Conservation (phyloP, 1,140 invertebrate genomes). For the Drosophila gunungcola region DNA sequence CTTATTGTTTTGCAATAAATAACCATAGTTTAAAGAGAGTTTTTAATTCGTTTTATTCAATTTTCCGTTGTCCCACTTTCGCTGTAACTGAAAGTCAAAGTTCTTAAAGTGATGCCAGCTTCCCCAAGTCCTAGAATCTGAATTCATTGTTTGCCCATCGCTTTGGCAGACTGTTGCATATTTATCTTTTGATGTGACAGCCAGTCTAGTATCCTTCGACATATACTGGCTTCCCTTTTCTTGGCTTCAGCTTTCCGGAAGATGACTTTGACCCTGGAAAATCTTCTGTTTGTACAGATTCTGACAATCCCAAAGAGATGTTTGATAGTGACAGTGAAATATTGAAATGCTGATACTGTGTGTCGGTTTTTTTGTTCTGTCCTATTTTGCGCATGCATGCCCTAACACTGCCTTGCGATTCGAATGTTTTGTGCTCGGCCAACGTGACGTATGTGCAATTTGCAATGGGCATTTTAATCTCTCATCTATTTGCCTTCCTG, state of each 20-base stretch:
- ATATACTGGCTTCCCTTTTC: conserved; percentile 16
- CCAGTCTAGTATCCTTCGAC: conserved; percentile 22
- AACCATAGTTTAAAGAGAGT: background rate
- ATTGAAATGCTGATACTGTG: conserved; percentile 29
- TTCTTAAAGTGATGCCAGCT: background rate
- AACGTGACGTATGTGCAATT: conserved; percentile 61
- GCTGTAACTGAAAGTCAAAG: background rate
- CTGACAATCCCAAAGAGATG: conserved; percentile 18
- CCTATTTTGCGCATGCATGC: conserved; percentile 63
- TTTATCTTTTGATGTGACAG: conserved; percentile 30
- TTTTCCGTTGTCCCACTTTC: background rate
- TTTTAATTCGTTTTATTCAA: background rate
- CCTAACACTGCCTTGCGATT: conserved; percentile 3
- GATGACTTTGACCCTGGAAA: conserved; percentile 39
- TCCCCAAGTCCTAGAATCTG: background rate
- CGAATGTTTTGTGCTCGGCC: conserved; percentile 30
- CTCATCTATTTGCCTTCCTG: conserved; percentile 13
- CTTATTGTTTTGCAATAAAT: background rate
- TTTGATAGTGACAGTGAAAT: conserved; percentile 66
- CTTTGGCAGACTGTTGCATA: conserved; percentile 40
- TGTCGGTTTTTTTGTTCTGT: conserved; percentile 31
- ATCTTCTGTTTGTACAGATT: conserved; percentile 58
- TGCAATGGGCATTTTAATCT: conserved; percentile 68
- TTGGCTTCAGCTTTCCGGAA: conserved; percentile 10
- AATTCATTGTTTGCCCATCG: conserved; percentile 6